phyloP scores from a whole-genome alignment of 2,797 vertebrate genomes.

The Karalla daura region DNA sequence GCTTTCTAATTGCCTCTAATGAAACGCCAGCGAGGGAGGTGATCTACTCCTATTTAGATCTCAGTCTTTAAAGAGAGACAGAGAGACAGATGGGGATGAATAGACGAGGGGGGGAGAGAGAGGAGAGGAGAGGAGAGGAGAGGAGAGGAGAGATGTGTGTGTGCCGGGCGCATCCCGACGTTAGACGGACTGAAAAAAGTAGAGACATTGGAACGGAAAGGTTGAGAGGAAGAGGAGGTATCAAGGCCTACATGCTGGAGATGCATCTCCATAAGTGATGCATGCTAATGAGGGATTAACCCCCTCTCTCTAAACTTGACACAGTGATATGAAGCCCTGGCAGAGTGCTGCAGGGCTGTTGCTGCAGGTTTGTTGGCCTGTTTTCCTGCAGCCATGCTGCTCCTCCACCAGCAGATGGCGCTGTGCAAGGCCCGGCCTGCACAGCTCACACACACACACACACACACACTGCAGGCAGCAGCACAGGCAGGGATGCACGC shows the following conservation, averaged over 20 bases:
- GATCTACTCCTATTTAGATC: slow-evolving; percentile 78
- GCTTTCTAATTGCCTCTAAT: slow-evolving; percentile 84
- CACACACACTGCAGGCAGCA: not conserved
- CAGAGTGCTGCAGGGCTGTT: slow-evolving; percentile 44
- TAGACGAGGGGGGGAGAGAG: slow-evolving; percentile 16
- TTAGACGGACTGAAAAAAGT: slow-evolving; percentile 10
- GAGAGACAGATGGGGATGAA: slow-evolving; percentile 56
- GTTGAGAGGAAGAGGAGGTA: slow-evolving; percentile 38
- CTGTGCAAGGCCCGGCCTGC: slow-evolving; percentile 54
- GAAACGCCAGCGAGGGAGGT: slow-evolving; percentile 78
- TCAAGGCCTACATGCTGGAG: slow-evolving; percentile 53
- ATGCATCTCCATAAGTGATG: slow-evolving; percentile 58
- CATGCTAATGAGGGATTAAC: slow-evolving; percentile 63
- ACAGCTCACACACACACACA: too few relatives aligned
- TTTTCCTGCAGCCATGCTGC: slow-evolving; percentile 56
- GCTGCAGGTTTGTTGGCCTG: slow-evolving; percentile 33
- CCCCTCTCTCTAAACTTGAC: slow-evolving; percentile 54
- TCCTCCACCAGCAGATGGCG: slow-evolving; percentile 80
- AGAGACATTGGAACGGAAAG: slow-evolving; percentile 41
- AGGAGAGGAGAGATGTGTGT: slow-evolving; percentile 25
- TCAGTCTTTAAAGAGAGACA: slow-evolving; percentile 65
- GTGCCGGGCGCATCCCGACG: slow-evolving; percentile 8
- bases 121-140: slow-evolving; percentile 19
- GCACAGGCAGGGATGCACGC: not conserved
- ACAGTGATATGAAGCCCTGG: slow-evolving; percentile 42